Evolutionary conservation across 2,113 vertebrate species (phyloP), one percentile per base, ranked within the genome.

Genomic region (Dasyurus viverrinus): DNA sequence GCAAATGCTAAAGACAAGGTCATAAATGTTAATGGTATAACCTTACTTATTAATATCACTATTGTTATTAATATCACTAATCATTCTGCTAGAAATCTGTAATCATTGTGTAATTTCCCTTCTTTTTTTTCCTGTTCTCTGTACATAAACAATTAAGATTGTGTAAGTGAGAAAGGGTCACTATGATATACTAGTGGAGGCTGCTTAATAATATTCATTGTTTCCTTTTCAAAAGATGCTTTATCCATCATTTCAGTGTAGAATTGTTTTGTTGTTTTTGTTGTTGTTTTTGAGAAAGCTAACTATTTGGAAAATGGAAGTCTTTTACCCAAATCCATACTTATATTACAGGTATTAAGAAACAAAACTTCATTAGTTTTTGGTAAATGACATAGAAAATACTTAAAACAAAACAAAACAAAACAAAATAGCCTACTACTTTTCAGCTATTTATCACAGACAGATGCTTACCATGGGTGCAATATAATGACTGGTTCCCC

Each of bases 381-480:
- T 90, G 42, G 36, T 84, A 84, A 84, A 84, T 42, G 19, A 84
- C 5, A 84, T 42, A 84, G 68, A 42, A 84, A 84, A 84, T 84
- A 42, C 1, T 30, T 14, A 4, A 94, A 48, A 60, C 53, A 95
- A 94, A 84, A 27, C 89, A 9, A 52, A 52, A 52, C 8, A 52
- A 52, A 52, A 52, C 50, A 52, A 52, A 52, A 52, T 48, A 90
- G 89, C 50, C 95, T 90, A 54, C 76, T 47, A 91, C 54, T 93
- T 54, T 68, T 89, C 91, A 93, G 91, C 55, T 54, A 36, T 55
- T 95, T 89, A 60, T 97, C 96, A 95, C 36, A n/a, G 92, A 68
- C 96, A 97, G 97, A 95, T 96, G 96, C 95, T 93, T 68, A 89
- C 89, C 94, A 84, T 89, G 95, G 96, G 53, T 93, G 92, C 91